These are phyloP conservation scores for Gymnarchus niloticus DNA, from an alignment of 2,113 vertebrate species.

Conservation along the genomic window DNA sequence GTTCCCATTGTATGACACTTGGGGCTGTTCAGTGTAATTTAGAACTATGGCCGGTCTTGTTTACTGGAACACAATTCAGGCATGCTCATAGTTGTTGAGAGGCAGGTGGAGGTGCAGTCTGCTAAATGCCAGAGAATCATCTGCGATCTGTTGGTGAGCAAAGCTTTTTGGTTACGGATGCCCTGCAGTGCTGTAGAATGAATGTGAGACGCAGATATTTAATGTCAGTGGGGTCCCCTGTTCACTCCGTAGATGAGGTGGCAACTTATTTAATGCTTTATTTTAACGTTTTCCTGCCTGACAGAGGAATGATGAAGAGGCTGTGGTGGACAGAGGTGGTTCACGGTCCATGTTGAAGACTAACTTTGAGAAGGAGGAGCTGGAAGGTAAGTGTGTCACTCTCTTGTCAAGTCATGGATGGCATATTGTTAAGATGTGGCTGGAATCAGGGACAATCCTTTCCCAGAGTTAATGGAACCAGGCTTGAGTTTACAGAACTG, in stretches of 20 bases:
- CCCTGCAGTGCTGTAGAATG: too few species aligned
- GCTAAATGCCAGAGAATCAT: constrained; percentile 14
- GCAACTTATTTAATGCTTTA: constrained; percentile 28
- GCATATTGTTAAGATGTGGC: too few species aligned
- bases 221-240: neutral
- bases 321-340: constrained; percentile 89
- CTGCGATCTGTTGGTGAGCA: neutral
- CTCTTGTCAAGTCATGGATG: neutral
- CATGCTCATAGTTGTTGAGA: neutral
- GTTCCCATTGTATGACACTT: neutral
- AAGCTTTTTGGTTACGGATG: too few species aligned
- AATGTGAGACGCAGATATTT: too few species aligned
- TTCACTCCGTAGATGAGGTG: neutral
- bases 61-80: neutral
- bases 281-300: constrained; percentile 41
- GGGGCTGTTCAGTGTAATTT: neutral
- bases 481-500: neutral
- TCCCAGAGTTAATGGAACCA: neutral
- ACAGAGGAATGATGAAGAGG: constrained; percentile 95
- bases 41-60: neutral
- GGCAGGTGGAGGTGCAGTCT: neutral
- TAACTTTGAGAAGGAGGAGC: constrained; percentile 97
- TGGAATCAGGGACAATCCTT: neutral
- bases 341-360: constrained; percentile 97
- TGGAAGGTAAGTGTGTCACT: constrained; percentile 77